These are phyloP conservation scores for Emydura subglobosa DNA, from an alignment of 2,113 vertebrate species.

Conservation along the genomic window DNA sequence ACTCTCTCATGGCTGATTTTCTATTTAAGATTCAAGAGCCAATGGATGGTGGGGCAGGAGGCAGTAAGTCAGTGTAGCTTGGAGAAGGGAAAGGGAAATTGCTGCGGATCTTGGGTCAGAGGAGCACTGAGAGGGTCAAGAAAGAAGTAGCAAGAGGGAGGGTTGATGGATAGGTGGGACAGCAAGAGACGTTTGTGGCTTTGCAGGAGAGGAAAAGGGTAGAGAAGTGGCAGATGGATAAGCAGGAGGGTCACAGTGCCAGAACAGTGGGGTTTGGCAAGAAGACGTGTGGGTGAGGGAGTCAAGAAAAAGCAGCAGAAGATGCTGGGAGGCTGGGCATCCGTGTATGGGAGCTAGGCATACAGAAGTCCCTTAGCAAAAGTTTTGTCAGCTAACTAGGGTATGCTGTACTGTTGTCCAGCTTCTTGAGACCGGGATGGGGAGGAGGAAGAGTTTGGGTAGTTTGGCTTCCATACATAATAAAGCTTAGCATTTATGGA, in stretches of 20 bases:
- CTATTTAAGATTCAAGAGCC: neutral
- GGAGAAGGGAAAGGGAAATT: rapidly evolving
- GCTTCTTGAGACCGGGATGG: neutral
- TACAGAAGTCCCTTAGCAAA: neutral
- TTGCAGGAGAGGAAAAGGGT: neutral
- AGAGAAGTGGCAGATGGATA: neutral
- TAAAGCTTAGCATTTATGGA: neutral
- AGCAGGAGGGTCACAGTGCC: neutral
- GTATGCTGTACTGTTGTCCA: neutral
- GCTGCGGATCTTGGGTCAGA: rapidly evolving
- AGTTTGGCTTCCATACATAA: neutral
- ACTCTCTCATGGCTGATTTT: neutral
- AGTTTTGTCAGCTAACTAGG: neutral
- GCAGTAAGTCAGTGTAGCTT: rapidly evolving
- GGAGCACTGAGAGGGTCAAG: neutral
- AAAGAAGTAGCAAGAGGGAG: neutral
- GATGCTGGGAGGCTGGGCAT: neutral
- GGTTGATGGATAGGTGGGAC: neutral
- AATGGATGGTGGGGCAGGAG: rapidly evolving
- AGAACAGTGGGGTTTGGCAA: rapidly evolving
- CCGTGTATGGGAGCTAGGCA: rapidly evolving
- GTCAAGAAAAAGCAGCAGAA: neutral
- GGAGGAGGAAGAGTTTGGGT: neutral
- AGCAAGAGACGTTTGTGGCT: neutral
- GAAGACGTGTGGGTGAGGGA: neutral